A percentile compares a stretch with the other conserved stretches of the same genome.
Conservation (phyloP, 2,113 vertebrate genomes). For the Thryonomys swinderianus region DNA sequence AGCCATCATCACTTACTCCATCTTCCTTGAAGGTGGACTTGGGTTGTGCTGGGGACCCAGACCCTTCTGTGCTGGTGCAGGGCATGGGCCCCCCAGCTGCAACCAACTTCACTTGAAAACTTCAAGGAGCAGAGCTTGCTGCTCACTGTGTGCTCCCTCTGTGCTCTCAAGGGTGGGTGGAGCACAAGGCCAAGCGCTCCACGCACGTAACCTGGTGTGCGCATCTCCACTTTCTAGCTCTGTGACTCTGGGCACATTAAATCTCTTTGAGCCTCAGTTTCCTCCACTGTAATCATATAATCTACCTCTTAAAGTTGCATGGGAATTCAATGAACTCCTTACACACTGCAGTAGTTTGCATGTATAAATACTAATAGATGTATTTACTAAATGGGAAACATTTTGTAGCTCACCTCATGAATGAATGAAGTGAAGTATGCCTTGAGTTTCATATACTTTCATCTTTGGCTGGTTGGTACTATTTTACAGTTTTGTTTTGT, state of each 20-base stretch:
- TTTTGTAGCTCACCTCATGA: neutral
- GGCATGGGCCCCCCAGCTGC: neutral
- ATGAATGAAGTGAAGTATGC: neutral
- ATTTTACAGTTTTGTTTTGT: neutral
- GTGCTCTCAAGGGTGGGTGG: neutral
- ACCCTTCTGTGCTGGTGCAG: neutral
- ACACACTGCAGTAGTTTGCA: neutral
- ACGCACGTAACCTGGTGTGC: neutral
- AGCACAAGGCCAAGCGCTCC: neutral
- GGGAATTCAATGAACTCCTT: neutral
- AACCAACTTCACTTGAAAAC: neutral
- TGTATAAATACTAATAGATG: neutral
- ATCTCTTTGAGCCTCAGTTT: neutral
- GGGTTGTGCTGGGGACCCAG: neutral
- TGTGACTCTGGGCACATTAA: neutral
- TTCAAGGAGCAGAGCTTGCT: neutral
- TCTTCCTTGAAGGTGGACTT: neutral
- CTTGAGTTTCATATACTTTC: neutral
- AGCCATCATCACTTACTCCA: neutral
- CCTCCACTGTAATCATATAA: neutral
- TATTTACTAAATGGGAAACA: neutral
- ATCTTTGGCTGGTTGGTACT: neutral
- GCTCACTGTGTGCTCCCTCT: neutral
- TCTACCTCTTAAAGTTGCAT: neutral
- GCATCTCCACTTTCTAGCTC: neutral